Conservation (phyloP, 1,140 invertebrate species). For the Drosophila grimshawi region DNA sequence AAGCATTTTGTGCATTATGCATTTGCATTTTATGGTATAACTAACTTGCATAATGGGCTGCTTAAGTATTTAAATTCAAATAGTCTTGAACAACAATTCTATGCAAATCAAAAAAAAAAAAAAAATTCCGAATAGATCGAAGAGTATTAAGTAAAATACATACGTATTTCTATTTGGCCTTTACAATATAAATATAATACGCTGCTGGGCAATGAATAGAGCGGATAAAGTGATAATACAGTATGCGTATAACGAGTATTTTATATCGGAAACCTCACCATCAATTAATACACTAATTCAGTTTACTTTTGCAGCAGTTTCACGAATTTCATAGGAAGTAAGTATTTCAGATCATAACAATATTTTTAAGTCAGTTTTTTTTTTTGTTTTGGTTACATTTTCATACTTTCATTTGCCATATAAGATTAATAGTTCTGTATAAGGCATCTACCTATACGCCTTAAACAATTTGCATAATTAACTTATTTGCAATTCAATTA, state of each 20-base stretch:
- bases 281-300: constrained; percentile 11
- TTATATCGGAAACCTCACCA: constrained; percentile 25
- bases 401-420: constrained; percentile 11
- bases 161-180: constrained; percentile 30
- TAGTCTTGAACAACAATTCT: constrained; percentile 5
- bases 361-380: background rate
- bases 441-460: constrained; percentile 2
- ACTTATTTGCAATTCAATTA: background rate
- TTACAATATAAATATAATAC: constrained; percentile 6
- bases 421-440: constrained; percentile 3
- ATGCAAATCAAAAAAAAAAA: background rate
- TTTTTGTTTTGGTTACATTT: background rate
- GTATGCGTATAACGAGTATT: constrained; percentile 2
- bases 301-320: constrained; percentile 28
- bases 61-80: constrained; percentile 6
- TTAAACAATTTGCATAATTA: background rate
- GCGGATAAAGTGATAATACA: background rate
- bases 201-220: constrained; percentile 26
- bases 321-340: constrained; percentile 3
- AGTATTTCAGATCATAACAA: background rate
- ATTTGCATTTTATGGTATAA: constrained; percentile 4
- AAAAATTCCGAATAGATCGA: constrained; percentile 1
- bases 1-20: constrained; percentile 41
- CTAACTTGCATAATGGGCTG: background rate
- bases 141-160: constrained; percentile 9